Base-by-base conservation (phyloP, 2,888 invertebrate species). In the Aplocera efformata region DNA sequence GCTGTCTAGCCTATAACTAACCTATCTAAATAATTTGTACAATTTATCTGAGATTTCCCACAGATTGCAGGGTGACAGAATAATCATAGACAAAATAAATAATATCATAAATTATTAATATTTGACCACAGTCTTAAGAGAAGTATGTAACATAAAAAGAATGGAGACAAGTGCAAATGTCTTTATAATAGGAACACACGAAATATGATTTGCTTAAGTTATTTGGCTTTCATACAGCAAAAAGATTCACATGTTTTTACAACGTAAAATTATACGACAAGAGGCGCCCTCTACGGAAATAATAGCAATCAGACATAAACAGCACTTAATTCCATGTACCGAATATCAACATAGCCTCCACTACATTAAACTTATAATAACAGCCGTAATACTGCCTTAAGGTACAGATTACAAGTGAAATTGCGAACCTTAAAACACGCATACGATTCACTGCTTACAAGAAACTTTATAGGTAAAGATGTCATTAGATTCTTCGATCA, bases 11-110 rank as follows among this genome's bases (percentile, higher is more conserved):
- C 72, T 81, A 80, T 58, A n/a, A 55, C 58, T 69, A 56, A 63
- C 56, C 69, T 81, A 80, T 58, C 72, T 79, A 80, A 77, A 78
- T 81, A 85, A 84, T 86, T 88, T 88, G 86, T 88, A 88, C 85
- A 88, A 81, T 78, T 70, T 67, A 71, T 78, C 79, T 74, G 80
- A 78, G 72, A 72, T 67, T 64, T 58, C 53, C 54, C 64, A 66
- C 77, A 73, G 73, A 77, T 63, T 65, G 63, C 66, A 68, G 72
- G 76, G 69, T 72, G 76, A 78, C 63, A 72, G 67, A 72, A 57
- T 56, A 71, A 75, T 78, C 74, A 80, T 75, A 79, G 69, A 78
- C 70, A 78, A 84, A 85, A 55, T 50, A 84, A 42, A 84, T 82
- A 84, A 79, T 81, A 79, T 71, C 69, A 81, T 82, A 82, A 82